Evolutionary conservation across 2,888 invertebrate species (phyloP).

Genomic region (Hypercompe scribonia): DNA sequence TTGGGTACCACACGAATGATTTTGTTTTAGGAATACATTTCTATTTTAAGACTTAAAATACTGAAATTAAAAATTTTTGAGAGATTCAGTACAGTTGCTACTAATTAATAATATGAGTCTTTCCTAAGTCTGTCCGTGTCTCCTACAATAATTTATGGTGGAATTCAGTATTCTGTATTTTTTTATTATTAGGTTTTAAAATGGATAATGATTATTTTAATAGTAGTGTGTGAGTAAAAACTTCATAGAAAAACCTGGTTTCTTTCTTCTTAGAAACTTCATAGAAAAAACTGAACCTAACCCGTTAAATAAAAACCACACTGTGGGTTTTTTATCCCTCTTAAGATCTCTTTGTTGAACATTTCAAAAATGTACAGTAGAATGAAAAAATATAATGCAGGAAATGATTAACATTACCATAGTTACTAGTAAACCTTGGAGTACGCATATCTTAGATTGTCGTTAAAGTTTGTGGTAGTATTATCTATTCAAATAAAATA

Average conservation of each 20-base stretch:
- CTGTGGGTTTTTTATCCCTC: background rate
- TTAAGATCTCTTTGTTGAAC: background rate
- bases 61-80: background rate
- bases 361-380: background rate
- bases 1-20: no score
- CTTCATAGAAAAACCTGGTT: no score
- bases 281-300: background rate
- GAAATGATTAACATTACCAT: background rate
- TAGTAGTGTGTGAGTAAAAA: background rate
- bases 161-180: background rate
- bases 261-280: no score
- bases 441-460: conserved; percentile 27
- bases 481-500: conserved; percentile 33
- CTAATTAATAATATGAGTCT: background rate
- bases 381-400: no score
- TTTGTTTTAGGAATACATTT: no score
- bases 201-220: background rate
- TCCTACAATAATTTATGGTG: background rate
- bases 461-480: conserved; percentile 16
- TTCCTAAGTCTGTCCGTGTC: background rate
- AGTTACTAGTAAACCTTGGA: conserved; percentile 32
- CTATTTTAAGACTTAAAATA: background rate
- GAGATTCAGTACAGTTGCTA: background rate
- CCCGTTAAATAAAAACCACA: background rate
- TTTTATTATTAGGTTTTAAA: background rate